phyloP scores from a whole-genome alignment of 2,888 invertebrate genomes.

The Callyntrura guangdongensis region DNA sequence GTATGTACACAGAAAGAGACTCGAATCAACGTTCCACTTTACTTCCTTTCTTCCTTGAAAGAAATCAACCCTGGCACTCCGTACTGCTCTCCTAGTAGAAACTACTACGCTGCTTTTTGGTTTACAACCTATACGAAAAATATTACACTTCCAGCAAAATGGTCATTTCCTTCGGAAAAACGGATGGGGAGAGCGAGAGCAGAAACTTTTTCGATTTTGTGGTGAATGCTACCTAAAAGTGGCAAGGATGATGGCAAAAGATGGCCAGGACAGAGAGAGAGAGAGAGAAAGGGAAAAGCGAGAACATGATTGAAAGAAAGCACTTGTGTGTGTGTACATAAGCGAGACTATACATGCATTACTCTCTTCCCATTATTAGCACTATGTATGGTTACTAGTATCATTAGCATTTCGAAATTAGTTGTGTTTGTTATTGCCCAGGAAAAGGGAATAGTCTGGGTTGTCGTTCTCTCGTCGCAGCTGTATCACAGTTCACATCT shows the following conservation, averaged over 20 bases:
- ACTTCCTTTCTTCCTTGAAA: not conserved
- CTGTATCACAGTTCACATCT: not conserved
- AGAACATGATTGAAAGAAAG: not conserved
- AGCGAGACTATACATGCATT: no score
- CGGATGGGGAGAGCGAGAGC: not conserved
- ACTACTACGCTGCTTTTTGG: not conserved
- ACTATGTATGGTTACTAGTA: no score
- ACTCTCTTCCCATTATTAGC: no score
- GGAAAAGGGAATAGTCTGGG: not conserved
- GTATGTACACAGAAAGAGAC: not conserved
- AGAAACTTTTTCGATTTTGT: not conserved
- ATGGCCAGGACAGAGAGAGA: not conserved
- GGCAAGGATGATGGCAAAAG: not conserved
- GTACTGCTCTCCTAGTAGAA: not conserved
- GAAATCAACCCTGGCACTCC: not conserved
- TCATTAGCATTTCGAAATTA: no score
- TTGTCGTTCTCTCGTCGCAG: not conserved
- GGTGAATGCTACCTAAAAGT: not conserved
- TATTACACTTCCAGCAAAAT: not conserved
- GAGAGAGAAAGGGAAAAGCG: no score
- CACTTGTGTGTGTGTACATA: no score
- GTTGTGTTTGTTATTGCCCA: no score
- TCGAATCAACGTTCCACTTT: constrained; percentile 27
- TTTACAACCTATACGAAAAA: not conserved
- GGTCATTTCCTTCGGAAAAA: not conserved